Evolutionary conservation across 2,113 vertebrate genomes (phyloP).

Genomic region (Monopterus albus): DNA sequence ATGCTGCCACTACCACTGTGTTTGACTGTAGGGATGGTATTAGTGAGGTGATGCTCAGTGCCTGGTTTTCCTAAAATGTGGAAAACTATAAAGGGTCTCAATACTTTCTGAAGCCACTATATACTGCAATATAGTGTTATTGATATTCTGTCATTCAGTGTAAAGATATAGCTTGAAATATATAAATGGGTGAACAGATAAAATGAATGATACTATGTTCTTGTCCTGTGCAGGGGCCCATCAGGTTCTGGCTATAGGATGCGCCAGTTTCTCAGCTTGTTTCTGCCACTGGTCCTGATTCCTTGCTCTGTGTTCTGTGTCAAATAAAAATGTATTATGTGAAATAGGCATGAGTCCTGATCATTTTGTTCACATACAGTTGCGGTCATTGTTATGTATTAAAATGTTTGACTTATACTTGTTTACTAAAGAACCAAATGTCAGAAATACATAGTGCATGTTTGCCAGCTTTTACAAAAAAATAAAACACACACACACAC

Average conservation of each 20-base stretch:
- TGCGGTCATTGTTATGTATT: neutral
- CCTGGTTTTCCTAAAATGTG: too few species aligned
- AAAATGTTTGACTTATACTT: neutral
- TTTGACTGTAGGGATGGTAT: too few species aligned
- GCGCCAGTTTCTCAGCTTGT: neutral
- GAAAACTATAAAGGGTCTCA: too few species aligned
- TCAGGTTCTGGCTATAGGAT: neutral
- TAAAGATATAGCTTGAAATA: neutral
- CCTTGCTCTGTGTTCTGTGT: conserved; percentile 14
- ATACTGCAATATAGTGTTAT: neutral
- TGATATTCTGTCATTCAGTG: neutral
- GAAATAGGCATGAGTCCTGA: neutral
- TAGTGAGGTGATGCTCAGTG: too few species aligned
- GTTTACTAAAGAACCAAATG: neutral
- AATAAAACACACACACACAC: too few species aligned
- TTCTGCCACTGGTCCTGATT: neutral
- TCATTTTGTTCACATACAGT: neutral
- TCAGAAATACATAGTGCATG: neutral
- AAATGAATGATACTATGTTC: neutral
- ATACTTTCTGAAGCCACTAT: too few species aligned
- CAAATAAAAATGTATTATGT: conserved; percentile 46
- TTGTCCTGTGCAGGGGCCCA: conserved; percentile 14
- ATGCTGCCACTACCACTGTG: too few species aligned
- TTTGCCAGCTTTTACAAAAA: too few species aligned
- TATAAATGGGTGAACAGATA: neutral